These are phyloP conservation scores for Falcaria lacertinaria DNA, from an alignment of 2,888 invertebrate species.

Conservation along the genomic window DNA sequence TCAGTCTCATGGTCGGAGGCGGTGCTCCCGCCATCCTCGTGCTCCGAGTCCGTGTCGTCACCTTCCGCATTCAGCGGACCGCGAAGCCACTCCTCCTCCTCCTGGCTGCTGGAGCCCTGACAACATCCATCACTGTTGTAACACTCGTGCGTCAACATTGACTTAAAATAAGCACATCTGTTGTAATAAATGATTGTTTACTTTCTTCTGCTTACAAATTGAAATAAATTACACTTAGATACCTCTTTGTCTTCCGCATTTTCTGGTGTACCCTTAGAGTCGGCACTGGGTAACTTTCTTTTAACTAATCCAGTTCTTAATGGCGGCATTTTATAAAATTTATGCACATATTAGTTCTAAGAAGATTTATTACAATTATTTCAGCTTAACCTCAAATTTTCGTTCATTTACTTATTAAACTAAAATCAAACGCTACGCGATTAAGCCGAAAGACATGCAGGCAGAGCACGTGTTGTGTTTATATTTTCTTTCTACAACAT, in stretches of 20 bases:
- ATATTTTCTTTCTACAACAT: too few species aligned
- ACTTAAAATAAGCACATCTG: too few species aligned
- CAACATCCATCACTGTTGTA: too few species aligned
- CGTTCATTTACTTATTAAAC: too few species aligned
- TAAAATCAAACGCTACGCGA: too few species aligned
- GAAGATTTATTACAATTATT: background rate
- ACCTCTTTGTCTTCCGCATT: slow-evolving; percentile 32
- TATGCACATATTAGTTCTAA: background rate
- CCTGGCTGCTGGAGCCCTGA: slow-evolving; percentile 24
- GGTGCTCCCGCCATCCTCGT: slow-evolving; percentile 64
- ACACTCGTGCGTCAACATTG: too few species aligned
- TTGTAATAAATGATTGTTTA: too few species aligned
- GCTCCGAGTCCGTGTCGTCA: slow-evolving; percentile 60
- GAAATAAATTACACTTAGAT: background rate
- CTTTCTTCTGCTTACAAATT: too few species aligned
- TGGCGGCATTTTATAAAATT: slow-evolving; percentile 54
- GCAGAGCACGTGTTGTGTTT: too few species aligned
- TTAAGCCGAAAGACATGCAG: too few species aligned
- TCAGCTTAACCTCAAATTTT: too few species aligned
- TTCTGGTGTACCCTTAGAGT: slow-evolving; percentile 10
- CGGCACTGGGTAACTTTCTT: slow-evolving; percentile 40
- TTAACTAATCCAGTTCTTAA: slow-evolving; percentile 58
- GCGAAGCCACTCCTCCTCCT: slow-evolving; percentile 37
- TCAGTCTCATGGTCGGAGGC: slow-evolving; percentile 64
- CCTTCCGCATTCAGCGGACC: slow-evolving; percentile 43